phyloP scores from a whole-genome alignment of 2,888 invertebrate species.

The Aphidoletes aphidimyza region DNA sequence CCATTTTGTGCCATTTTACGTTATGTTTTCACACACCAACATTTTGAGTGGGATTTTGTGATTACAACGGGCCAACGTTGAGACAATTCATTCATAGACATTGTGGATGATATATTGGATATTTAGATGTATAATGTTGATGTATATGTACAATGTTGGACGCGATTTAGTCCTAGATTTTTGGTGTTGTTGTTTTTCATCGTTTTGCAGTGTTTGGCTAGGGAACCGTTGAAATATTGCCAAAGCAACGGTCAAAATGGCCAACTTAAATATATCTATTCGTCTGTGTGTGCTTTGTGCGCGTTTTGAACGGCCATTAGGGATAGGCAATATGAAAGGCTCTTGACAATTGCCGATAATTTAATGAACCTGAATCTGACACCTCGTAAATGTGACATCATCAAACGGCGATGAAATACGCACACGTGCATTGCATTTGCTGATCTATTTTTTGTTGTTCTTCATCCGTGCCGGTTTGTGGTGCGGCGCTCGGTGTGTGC shows the following conservation, averaged over 20 bases:
- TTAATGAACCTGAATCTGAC: constrained; percentile 53
- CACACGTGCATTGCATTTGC: constrained; percentile 47
- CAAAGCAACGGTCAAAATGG: background rate
- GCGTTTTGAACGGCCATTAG: background rate
- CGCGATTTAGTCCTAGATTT: background rate
- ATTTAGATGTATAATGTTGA: background rate
- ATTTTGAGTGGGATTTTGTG: background rate
- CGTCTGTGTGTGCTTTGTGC: too few relatives aligned
- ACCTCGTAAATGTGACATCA: constrained; percentile 54
- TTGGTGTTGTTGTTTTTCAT: background rate
- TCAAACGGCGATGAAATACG: constrained; percentile 29
- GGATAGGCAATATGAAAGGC: background rate
- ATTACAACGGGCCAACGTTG: background rate
- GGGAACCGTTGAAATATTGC: background rate
- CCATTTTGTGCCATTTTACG: background rate
- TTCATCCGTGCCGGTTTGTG: background rate
- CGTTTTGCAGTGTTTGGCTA: background rate
- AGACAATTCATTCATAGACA: constrained; percentile 31
- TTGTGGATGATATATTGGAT: constrained; percentile 3
- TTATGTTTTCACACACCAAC: background rate
- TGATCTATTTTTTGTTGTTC: background rate
- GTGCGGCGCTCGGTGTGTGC: too few relatives aligned
- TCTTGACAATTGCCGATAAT: constrained; percentile 19
- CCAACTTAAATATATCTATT: background rate
- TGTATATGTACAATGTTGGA: background rate